Percentiles rank a stretch among this genome's conserved stretches.
Evolutionary conservation across 2,797 vertebrate species (phyloP).

Genomic region (Gambusia yucatana): DNA sequence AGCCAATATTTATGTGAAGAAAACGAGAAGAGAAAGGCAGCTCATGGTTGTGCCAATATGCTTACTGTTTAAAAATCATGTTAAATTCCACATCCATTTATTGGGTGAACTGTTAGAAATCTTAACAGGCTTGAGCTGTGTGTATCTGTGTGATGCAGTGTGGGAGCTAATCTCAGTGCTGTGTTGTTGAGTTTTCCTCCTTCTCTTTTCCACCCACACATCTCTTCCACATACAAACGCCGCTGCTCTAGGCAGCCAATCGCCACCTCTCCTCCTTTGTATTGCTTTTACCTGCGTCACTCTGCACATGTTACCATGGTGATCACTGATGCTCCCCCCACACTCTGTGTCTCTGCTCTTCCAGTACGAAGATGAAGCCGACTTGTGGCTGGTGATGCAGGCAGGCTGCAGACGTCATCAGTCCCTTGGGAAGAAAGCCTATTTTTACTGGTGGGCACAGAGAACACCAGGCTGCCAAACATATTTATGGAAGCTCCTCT

Average conservation of each 20-base stretch:
- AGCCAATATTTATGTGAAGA: not conserved
- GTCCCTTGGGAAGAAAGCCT: slow-evolving; percentile 71
- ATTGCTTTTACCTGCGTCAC: slow-evolving; percentile 71
- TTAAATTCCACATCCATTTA: slow-evolving; percentile 55
- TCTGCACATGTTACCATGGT: slow-evolving; percentile 78
- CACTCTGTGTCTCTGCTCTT: slow-evolving; percentile 43
- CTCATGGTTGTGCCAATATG: not conserved
- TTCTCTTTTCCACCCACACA: slow-evolving; percentile 66
- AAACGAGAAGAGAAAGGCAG: not conserved
- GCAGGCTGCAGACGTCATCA: slow-evolving; percentile 71
- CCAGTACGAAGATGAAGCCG: slow-evolving; percentile 50
- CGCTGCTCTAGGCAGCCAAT: slow-evolving; percentile 63
- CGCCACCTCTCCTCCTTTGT: slow-evolving; percentile 48
- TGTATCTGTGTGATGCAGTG: slow-evolving; percentile 26
- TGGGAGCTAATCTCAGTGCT: slow-evolving; percentile 43
- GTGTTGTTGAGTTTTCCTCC: slow-evolving; percentile 48
- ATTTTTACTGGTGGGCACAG: slow-evolving; percentile 77
- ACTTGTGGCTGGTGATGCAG: slow-evolving; percentile 76
- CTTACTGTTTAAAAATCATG: slow-evolving; percentile 43
- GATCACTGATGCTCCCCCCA: slow-evolving; percentile 68
- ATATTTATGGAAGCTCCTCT: slow-evolving; percentile 73
- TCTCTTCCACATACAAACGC: slow-evolving; percentile 46
- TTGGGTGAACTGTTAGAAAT: slow-evolving; percentile 51
- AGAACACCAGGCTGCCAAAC: slow-evolving; percentile 58
- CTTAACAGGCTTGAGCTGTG: slow-evolving; percentile 51